Conservation (phyloP, 2,797 vertebrate genomes). For the Pristis pectinata region DNA sequence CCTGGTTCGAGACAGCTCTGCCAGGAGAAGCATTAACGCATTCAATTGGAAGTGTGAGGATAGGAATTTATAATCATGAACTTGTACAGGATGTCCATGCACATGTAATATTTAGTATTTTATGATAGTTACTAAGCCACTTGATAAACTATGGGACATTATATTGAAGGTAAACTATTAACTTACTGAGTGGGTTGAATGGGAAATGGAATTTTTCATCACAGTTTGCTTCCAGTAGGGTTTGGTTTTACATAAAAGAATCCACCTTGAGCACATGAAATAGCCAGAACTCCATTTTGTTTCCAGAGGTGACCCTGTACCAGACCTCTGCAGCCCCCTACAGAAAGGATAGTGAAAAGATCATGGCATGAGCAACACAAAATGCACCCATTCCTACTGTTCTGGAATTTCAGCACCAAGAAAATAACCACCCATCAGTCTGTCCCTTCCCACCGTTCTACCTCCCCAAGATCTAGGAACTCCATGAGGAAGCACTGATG, state of each 20-base stretch:
- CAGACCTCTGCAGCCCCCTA: slow-evolving; percentile 77
- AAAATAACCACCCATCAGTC: background rate
- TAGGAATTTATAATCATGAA: background rate
- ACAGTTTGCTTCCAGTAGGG: slow-evolving; percentile 67
- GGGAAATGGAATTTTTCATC: background rate
- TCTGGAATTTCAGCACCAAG: background rate
- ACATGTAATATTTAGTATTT: background rate
- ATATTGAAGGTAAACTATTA: background rate
- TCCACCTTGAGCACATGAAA: slow-evolving; percentile 81
- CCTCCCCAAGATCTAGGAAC: background rate
- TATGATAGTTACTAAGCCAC: background rate
- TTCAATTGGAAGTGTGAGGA: background rate
- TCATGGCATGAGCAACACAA: background rate
- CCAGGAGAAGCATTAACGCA: background rate
- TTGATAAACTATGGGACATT: background rate
- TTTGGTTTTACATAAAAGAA: slow-evolving; percentile 67
- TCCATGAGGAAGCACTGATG: background rate
- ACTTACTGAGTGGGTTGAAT: background rate
- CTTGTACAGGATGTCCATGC: background rate
- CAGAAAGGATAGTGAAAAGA: background rate
- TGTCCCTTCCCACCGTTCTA: background rate
- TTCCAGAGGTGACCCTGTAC: slow-evolving; percentile 89
- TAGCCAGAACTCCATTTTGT: slow-evolving; percentile 79
- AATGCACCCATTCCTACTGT: background rate
- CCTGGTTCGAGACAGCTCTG: no score